Conservation (phyloP, 2,113 vertebrate genomes). For the Xiphias gladius region DNA sequence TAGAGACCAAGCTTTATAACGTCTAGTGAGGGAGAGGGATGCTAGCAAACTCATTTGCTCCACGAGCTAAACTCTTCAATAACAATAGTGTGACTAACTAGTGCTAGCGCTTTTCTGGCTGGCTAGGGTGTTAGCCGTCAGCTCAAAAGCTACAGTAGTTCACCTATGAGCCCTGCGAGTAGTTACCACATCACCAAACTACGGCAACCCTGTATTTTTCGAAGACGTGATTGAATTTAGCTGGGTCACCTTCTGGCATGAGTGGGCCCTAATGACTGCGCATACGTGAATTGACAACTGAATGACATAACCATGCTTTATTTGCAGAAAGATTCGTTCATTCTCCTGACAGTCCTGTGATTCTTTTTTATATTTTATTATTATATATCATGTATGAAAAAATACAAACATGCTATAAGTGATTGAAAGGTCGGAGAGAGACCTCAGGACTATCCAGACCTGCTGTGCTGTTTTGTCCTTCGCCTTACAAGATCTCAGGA, state of each 20-base stretch:
- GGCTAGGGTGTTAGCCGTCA: neutral
- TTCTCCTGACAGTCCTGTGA: neutral
- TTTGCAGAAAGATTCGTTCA: neutral
- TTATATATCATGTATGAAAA: neutral
- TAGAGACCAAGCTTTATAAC: neutral
- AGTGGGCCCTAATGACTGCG: too few relatives aligned
- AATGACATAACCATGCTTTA: neutral
- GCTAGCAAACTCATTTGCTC: too few relatives aligned
- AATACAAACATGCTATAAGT: neutral
- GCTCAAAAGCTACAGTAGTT: neutral
- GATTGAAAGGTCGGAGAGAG: neutral
- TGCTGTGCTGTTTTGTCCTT: slow-evolving; percentile 18
- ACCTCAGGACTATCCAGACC: neutral
- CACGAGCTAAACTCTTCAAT: too few relatives aligned
- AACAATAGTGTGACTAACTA: neutral
- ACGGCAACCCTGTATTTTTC: neutral
- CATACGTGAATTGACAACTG: neutral
- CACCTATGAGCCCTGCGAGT: neutral
- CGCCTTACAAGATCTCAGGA: slow-evolving; percentile 6
- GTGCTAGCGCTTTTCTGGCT: neutral
- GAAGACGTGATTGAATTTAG: too few relatives aligned
- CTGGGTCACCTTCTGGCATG: too few relatives aligned
- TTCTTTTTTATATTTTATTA: neutral
- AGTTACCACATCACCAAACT: neutral
- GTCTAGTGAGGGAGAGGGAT: too few relatives aligned